These are phyloP conservation scores for Brotula barbata DNA, from an alignment of 2,797 vertebrate genomes.

Conservation along the genomic window DNA sequence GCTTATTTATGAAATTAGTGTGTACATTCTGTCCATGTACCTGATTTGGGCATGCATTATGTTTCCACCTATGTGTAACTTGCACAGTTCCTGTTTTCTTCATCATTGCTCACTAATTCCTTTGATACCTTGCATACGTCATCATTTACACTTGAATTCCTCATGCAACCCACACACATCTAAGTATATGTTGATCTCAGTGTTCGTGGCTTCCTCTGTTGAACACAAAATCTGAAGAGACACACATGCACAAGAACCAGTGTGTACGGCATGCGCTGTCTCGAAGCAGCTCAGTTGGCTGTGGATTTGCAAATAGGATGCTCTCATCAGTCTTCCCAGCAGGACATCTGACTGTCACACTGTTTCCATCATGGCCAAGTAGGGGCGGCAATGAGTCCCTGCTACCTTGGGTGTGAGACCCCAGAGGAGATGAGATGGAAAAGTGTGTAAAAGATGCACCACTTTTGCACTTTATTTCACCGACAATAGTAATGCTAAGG, in stretches of 20 bases:
- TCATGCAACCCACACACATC: slow-evolving; percentile 15
- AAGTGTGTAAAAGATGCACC: slow-evolving; percentile 8
- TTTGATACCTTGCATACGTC: not conserved
- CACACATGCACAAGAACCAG: slow-evolving; percentile 10
- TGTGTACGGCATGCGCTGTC: slow-evolving; percentile 55
- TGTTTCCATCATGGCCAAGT: slow-evolving; percentile 77
- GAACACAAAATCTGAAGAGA: slow-evolving; percentile 9
- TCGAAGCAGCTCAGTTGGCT: slow-evolving; percentile 72
- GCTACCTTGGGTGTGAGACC: slow-evolving; percentile 53
- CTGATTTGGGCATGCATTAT: slow-evolving; percentile 13
- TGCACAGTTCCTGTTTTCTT: not conserved
- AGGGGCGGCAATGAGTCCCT: slow-evolving; percentile 50
- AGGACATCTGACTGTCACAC: slow-evolving; percentile 75
- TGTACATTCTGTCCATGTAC: not conserved
- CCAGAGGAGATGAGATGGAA: slow-evolving; percentile 52
- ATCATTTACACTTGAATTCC: slow-evolving; percentile 14
- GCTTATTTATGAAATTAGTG: not conserved
- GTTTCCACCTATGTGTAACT: not conserved
- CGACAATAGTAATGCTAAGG: not conserved
- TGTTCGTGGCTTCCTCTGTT: slow-evolving; percentile 53
- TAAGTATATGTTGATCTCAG: slow-evolving; percentile 34
- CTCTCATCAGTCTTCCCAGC: slow-evolving; percentile 82
- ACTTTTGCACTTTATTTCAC: slow-evolving; percentile 3
- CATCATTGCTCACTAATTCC: not conserved
- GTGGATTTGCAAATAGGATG: slow-evolving; percentile 78